Evolutionary conservation across 2,888 invertebrate genomes (phyloP), one percentile per base, ranked within the genome.

Genomic region (Sinelater perroti): DNA sequence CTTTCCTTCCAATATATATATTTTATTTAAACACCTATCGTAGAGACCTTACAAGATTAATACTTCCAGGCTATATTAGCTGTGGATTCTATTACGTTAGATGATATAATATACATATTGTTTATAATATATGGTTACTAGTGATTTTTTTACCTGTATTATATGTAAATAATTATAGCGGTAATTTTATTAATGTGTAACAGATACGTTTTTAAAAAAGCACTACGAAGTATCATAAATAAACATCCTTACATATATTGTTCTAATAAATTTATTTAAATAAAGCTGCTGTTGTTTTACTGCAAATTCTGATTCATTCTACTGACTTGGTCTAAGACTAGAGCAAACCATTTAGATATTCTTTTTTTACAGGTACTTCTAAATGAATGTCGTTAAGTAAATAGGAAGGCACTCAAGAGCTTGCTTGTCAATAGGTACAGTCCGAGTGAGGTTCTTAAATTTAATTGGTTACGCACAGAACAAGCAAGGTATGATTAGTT

Each of bases 91-190:
- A 50, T 56, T 56, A 46, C 58, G 60, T 58, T 62, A 50, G 49
- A 56, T 52, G 56, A 36, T 54, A 33, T n/a, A n/a, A n/a, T n/a
- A n/a, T n/a, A n/a, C n/a, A n/a, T 53, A 57, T 54, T 56, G 56
- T 59, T 59, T 56, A 59, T 63, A 55, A 49, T 52, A 60, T 60
- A 65, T 68, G 67, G 70, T 74, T 72, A 72, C 72, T 70, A 70
- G 70, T 70, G 68, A 70, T 69, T 74, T 75, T 68, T 70, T 68
- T 74, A 71, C 69, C 70, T 75, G 75, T 75, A 75, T 71, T 74
- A 74, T 75, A 73, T 75, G 75, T 76, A 76, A 64, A 76, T 75
- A 75, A 57, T 63, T 61, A 57, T 65, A 62, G 59, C 64, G 65
- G 64, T 46, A 66, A 62, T 53, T 58, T 55, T 67, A 65, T 65